Evolutionary conservation across 2,797 vertebrate species (phyloP), one percentile per base, ranked within the genome.

Genomic region (Anas georgica): DNA sequence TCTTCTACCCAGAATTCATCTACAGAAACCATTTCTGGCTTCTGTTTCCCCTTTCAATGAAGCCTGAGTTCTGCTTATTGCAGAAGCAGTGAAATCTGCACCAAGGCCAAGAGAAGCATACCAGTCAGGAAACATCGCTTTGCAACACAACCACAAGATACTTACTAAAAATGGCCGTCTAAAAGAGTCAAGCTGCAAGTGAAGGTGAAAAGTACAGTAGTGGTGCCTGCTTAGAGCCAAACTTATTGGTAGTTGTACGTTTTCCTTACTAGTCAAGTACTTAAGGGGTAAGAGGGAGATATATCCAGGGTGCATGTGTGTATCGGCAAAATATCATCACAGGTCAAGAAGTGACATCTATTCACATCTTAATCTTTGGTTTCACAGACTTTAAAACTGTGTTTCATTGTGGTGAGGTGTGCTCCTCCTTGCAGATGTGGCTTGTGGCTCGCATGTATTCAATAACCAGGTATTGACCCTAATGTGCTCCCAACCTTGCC

Each of bases 21-120:
- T 54, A 64, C 4, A 63, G 43, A 59, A 83, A 69, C 29, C 6
- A 12, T 2, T 3, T 52, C 46, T 75, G 35, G 17, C 22, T 92
- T 90, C 41, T 62, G 14, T 60, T 92, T 89, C 59, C 21, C 17
- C 43, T 80, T 90, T 74, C 18, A 76, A 52, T 39, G 18, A 90
- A 66, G 10, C 9, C 17, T 2, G 12, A 63, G 39, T 88, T 82
- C 35, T 76, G 43, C 21, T 79, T 59, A 23, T 67, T 52, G 46
- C n/a, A 83, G 33, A 72, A 86, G 17, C 43, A 8, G 10, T 39
- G 21, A 81, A 77, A 83, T 82, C 43, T 52, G 6, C 67, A 77
- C 39, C 14, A 46, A 60, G 25, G 8, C 64, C 46, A 33, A 48
- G 52, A 50, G 50, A 59, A 73, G 81, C 52, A 33, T 17, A 43